These are phyloP conservation scores for Boloria selene DNA, from an alignment of 2,888 invertebrate genomes.

Conservation along the genomic window DNA sequence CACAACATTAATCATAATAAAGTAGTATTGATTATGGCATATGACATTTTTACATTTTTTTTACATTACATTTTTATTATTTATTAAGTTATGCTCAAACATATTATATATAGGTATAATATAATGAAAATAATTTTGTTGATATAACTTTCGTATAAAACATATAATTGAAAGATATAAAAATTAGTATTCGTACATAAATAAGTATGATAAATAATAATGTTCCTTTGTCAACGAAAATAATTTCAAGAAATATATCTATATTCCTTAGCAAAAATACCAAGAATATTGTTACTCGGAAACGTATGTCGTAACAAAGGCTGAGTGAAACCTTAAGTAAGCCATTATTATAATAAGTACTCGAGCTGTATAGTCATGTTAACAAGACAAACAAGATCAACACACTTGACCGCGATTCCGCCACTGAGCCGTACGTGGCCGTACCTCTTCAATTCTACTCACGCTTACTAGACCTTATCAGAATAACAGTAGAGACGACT, in stretches of 20 bases:
- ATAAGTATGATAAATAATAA: slow-evolving; percentile 4
- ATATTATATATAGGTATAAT: no score
- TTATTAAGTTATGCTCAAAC: no score
- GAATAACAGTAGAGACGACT: slow-evolving; percentile 6
- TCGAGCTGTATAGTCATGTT: slow-evolving; percentile 36
- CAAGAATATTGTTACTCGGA: slow-evolving; percentile 20
- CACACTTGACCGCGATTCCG: slow-evolving; percentile 39
- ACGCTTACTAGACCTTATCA: slow-evolving; percentile 19
- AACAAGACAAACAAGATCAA: slow-evolving; percentile 41
- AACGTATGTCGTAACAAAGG: slow-evolving; percentile 33
- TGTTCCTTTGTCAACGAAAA: slow-evolving; percentile 7
- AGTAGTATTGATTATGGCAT: no score
- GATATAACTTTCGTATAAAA: no score
- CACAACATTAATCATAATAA: neutral
- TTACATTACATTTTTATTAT: no score
- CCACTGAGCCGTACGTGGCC: slow-evolving; percentile 26
- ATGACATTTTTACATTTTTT: no score
- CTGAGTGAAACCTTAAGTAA: slow-evolving; percentile 38
- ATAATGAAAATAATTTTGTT: no score
- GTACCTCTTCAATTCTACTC: slow-evolving; percentile 9
- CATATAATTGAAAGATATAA: no score
- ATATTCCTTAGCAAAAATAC: slow-evolving; percentile 13
- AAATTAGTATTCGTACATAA: neutral
- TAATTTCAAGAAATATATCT: neutral
- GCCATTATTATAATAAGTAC: slow-evolving; percentile 41